A percentile compares a stretch with the other conserved stretches of the same genome.
Conservation (phyloP, 1,140 invertebrate genomes). For the Anadara kagoshimensis region DNA sequence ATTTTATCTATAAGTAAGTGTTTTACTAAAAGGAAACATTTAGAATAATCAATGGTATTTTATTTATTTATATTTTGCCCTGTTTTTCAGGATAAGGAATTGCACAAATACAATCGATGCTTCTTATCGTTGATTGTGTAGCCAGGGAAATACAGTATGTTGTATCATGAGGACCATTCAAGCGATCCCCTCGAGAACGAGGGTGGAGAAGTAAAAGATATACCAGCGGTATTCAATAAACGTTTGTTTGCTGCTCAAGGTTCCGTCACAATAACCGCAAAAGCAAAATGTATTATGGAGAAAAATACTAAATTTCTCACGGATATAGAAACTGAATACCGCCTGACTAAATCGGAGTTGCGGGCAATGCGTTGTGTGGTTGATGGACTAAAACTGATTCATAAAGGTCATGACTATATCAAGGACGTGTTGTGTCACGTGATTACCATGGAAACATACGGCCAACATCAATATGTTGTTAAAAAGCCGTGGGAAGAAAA, state of each 20-base stretch:
- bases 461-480: constrained; percentile 55
- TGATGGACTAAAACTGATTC: constrained; percentile 60
- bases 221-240: constrained; percentile 63
- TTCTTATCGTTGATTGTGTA: too few relatives aligned
- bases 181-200: background rate
- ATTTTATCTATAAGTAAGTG: too few relatives aligned
- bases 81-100: too few relatives aligned
- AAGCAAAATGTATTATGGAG: constrained; percentile 55
- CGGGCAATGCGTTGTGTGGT: constrained; percentile 57
- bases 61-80: too few relatives aligned
- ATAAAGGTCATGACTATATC: constrained; percentile 62
- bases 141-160: too few relatives aligned
- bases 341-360: constrained; percentile 53
- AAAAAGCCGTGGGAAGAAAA: constrained; percentile 53
- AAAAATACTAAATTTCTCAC: constrained; percentile 42
- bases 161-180: too few relatives aligned
- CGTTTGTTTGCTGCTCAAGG: constrained; percentile 59
- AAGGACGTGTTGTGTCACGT: constrained; percentile 61
- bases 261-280: constrained; percentile 52
- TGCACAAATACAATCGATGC: too few relatives aligned
- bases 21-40: too few relatives aligned
- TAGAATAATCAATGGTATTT: too few relatives aligned
- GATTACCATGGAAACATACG: constrained; percentile 55
- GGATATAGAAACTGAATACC: constrained; percentile 15
- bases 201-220: constrained; percentile 47